A percentile compares a stretch with the other conserved stretches of the same genome.
Conservation (phyloP, 2,888 invertebrate genomes). For the Cataglyphis altisquamis region DNA sequence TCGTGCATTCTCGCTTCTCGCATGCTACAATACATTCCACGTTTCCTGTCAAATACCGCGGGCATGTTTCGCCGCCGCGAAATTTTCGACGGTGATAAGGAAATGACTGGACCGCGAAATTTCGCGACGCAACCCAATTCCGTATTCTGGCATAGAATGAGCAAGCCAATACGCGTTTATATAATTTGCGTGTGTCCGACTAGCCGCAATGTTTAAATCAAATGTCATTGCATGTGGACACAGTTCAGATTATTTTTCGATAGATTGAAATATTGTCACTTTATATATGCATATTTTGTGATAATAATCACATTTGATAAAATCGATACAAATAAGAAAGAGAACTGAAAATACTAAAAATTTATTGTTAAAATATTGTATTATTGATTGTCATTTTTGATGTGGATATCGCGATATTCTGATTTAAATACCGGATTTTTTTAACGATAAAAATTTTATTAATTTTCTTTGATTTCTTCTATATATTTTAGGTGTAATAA, state of each 20-base stretch:
- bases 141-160: slow-evolving; percentile 26
- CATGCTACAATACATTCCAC: slow-evolving; percentile 48
- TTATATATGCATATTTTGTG: neutral
- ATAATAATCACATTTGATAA: neutral
- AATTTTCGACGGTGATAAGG: slow-evolving; percentile 45
- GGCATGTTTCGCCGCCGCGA: slow-evolving; percentile 5
- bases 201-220: slow-evolving; percentile 4
- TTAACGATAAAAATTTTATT: neutral
- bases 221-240: neutral
- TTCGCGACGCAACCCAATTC: slow-evolving; percentile 24
- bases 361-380: neutral
- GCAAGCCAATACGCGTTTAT: slow-evolving; percentile 10
- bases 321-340: neutral
- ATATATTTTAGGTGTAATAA: neutral
- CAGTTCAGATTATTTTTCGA: neutral
- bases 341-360: neutral
- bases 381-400: neutral
- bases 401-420: neutral
- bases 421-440: neutral
- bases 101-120: slow-evolving; percentile 15
- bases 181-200: neutral
- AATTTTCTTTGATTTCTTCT: neutral
- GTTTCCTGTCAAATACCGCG: slow-evolving; percentile 52
- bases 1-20: slow-evolving; percentile 43
- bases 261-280: neutral